Conservation (phyloP, 2,113 vertebrate species). For the Grus americana region DNA sequence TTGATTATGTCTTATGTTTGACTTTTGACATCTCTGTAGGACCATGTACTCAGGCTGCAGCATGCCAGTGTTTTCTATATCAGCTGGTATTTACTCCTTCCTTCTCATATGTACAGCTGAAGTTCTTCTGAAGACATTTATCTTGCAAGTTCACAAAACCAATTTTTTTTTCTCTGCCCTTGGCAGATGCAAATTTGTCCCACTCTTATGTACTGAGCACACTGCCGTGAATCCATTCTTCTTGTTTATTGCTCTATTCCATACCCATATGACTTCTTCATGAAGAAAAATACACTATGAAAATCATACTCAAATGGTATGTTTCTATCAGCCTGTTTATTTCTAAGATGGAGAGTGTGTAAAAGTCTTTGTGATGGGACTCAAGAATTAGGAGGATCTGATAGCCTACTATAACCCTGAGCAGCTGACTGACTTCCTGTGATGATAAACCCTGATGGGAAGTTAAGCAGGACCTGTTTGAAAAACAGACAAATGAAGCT, state of each 20-base stretch:
- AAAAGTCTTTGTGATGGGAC: background rate
- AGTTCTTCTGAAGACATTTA: background rate
- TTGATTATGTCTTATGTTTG: background rate
- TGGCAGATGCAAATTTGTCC: background rate
- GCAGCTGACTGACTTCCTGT: background rate
- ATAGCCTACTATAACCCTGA: background rate
- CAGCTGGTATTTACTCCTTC: background rate
- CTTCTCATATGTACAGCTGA: background rate
- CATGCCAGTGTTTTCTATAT: background rate
- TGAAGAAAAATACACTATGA: background rate
- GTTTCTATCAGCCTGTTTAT: background rate
- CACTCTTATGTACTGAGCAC: background rate
- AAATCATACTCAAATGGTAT: background rate
- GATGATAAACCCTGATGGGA: background rate
- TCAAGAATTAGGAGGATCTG: background rate
- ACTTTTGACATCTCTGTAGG: background rate
- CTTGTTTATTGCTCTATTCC: background rate
- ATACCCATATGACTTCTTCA: background rate
- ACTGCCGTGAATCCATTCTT: background rate
- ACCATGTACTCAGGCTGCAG: background rate
- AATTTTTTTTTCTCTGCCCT: background rate
- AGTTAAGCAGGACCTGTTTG: background rate
- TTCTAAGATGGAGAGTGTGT: background rate
- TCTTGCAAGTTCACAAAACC: background rate
- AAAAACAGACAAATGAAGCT: background rate